These are phyloP conservation scores for Pissodes strobi DNA, from an alignment of 1,140 invertebrate genomes.

Conservation along the genomic window DNA sequence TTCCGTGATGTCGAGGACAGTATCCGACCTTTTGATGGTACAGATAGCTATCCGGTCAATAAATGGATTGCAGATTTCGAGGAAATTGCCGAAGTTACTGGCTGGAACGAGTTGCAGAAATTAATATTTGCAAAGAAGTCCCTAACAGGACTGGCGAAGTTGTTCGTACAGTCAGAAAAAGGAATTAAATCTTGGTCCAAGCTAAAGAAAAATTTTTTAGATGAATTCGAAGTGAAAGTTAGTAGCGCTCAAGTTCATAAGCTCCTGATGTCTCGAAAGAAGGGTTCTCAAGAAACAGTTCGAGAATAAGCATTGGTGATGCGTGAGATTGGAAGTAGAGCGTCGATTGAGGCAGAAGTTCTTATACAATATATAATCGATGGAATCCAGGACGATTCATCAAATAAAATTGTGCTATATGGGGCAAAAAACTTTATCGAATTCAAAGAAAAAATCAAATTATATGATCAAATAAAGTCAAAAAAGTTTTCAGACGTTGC, in stretches of 20 bases:
- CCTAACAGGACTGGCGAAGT: slow-evolving; percentile 36
- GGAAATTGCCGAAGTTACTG: slow-evolving; percentile 36
- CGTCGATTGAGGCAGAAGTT: slow-evolving; percentile 35
- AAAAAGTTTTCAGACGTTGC: not conserved
- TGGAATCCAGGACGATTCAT: slow-evolving; percentile 31
- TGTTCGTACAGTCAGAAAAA: slow-evolving; percentile 33
- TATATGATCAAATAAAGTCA: slow-evolving; percentile 9
- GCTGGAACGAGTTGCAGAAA: slow-evolving; percentile 47
- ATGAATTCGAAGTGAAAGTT: not conserved
- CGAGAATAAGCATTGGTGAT: slow-evolving; percentile 43
- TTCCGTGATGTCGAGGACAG: too few species aligned
- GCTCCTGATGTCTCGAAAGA: not conserved
- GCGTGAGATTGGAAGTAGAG: slow-evolving; percentile 44
- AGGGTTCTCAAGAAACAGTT: not conserved
- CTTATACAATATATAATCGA: slow-evolving; percentile 26
- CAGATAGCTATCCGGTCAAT: slow-evolving; percentile 22
- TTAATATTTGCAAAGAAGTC: slow-evolving; percentile 42
- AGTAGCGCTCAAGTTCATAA: slow-evolving; percentile 18
- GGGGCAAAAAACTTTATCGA: slow-evolving; percentile 27
- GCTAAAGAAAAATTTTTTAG: slow-evolving; percentile 6
- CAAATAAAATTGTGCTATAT: slow-evolving; percentile 33
- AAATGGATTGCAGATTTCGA: slow-evolving; percentile 46
- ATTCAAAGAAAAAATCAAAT: slow-evolving; percentile 34
- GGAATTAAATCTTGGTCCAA: slow-evolving; percentile 7
- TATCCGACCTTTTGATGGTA: slow-evolving; percentile 41